Conservation (phyloP, 2,113 vertebrate species). For the Pogona vitticeps region DNA sequence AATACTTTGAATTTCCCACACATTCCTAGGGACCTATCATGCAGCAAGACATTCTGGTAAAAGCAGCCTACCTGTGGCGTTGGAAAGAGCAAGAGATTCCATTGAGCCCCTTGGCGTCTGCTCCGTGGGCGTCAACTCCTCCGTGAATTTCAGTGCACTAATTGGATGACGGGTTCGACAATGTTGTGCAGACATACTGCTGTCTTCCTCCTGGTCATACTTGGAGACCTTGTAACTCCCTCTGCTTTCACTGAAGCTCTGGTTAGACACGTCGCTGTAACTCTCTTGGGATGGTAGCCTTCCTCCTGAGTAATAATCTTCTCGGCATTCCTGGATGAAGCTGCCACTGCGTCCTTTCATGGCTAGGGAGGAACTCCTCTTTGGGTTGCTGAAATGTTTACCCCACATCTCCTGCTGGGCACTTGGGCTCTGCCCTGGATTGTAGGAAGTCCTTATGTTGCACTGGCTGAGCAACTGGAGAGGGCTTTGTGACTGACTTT, state of each 20-base stretch:
- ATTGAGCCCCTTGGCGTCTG: slow-evolving; percentile 94
- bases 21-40: not conserved
- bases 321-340: slow-evolving; percentile 86
- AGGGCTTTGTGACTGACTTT: slow-evolving; percentile 82
- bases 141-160: slow-evolving; percentile 89
- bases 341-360: slow-evolving; percentile 88
- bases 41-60: not conserved
- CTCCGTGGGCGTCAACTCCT: slow-evolving; percentile 89
- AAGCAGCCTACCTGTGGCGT: slow-evolving; percentile 84
- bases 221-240: slow-evolving; percentile 85
- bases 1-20: not conserved
- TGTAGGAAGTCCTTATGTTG: slow-evolving; percentile 89
- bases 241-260: slow-evolving; percentile 87
- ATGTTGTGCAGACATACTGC: slow-evolving; percentile 75
- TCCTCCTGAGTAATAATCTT: slow-evolving; percentile 87
- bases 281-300: slow-evolving; percentile 89
- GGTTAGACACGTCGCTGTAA: slow-evolving; percentile 87
- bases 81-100: slow-evolving; percentile 93
- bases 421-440: slow-evolving; percentile 75
- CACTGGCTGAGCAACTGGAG: slow-evolving; percentile 94
- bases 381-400: slow-evolving; percentile 84
- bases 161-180: slow-evolving; percentile 92
- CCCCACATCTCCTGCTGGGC: slow-evolving; percentile 83
- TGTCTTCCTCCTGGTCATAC: slow-evolving; percentile 88
- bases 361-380: slow-evolving; percentile 85